Percentiles rank a stretch among this genome's conserved stretches.
These are phyloP conservation scores for Caenorhabditis latens DNA, from an alignment of 1,140 invertebrate genomes.

Conservation along the genomic window DNA sequence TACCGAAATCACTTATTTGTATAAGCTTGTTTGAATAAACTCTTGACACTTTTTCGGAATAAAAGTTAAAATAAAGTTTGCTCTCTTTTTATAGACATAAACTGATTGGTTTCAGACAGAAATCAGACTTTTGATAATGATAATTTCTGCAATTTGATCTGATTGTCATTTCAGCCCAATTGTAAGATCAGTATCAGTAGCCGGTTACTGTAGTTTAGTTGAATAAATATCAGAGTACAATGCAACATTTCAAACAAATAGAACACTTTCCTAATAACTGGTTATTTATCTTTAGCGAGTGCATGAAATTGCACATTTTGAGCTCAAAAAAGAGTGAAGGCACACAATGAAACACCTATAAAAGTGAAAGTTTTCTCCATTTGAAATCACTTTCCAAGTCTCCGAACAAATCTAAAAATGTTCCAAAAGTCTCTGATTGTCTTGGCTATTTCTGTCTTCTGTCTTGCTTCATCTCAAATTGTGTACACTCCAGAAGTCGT, in stretches of 20 bases:
- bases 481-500: constrained; percentile 32
- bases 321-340: neutral
- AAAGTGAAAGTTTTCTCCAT: neutral
- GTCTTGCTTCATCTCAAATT: constrained; percentile 17
- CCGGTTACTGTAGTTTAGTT: neutral
- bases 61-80: too few relatives aligned
- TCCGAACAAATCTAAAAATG: constrained; percentile 15
- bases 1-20: neutral
- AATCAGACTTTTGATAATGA: too few relatives aligned
- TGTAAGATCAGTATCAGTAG: too few relatives aligned
- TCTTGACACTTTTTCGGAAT: too few relatives aligned
- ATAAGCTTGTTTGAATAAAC: too few relatives aligned
- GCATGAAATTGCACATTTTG: neutral
- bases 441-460: neutral
- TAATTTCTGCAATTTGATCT: too few relatives aligned
- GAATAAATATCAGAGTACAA: neutral
- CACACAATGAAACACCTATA: neutral
- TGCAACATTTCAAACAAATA: constrained; percentile 16
- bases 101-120: too few relatives aligned
- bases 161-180: too few relatives aligned
- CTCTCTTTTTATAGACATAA: too few relatives aligned
- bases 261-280: neutral
- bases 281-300: neutral
- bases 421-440: constrained; percentile 28
- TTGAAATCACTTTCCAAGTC: constrained; percentile 22